Base-by-base conservation (phyloP, 2,888 invertebrate species). In the Tipula unca region DNA sequence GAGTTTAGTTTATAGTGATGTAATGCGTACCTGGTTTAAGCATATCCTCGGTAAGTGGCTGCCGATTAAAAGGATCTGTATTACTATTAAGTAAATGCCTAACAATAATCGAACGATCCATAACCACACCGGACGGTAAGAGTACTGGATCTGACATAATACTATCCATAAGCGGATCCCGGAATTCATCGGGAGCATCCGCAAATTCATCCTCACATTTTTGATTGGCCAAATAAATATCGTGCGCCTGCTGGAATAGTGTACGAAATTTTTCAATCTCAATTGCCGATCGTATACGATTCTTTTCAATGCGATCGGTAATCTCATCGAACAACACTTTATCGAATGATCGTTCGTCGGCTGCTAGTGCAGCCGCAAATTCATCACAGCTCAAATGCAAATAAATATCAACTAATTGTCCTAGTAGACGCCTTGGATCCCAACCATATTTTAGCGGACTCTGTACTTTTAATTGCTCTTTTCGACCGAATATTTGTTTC, bases 21-120 rank as follows among this genome's bases (percentile, higher is more conserved):
- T 20, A 20, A 39, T 5, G 1, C 35, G 20, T 91, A 97, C 97
- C 96, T 91, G 98, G 96, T 88, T 94, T 93, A 85, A 99, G 93
- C 94, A 98, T 97, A 89, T 98, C 97, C 91, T 98, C 98, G 13
- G 96, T 96, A 83, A 99, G 94, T 17, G 96, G 96, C 90, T 98
- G 98, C 86, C 99, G 93, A 91, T 98, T 99, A 92, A 99, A 99
- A 0, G 99, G 99, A 92, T 99, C 99, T 0, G 98, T 99, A 88
- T 95, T 96, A 89, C 98, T 98, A 91, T 99, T 99, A 88, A 99
- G 93, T 89, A 99, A 92, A 92, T 99, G 99, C 87, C 98, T 93
- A 89, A 97, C 93, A 87, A 99, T 99, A 88, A 98, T 96, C 39
- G 97, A 94, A 86, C 98, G 93, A 91, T 99, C 98, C 98, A 99